These are phyloP conservation scores for Zosterops pallidus DNA, from an alignment of 2,113 vertebrate genomes.

Conservation along the genomic window DNA sequence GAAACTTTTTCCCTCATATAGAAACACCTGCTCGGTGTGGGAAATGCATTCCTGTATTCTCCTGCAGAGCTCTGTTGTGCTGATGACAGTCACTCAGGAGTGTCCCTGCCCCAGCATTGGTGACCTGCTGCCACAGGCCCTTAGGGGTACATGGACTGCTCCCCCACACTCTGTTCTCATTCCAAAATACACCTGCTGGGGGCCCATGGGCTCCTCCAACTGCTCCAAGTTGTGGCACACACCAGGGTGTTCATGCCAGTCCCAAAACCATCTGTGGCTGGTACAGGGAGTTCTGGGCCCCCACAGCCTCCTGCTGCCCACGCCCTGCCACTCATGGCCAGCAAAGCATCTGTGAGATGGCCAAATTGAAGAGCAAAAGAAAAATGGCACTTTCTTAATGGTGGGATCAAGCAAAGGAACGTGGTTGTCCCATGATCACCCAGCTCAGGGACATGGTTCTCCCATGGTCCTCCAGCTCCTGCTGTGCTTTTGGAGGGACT, in stretches of 20 bases:
- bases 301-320: not conserved
- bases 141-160: no score
- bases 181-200: not conserved
- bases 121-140: not conserved
- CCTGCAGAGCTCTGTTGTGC: not conserved
- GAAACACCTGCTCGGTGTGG: no score
- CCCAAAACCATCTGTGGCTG: rapidly evolving
- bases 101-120: rapidly evolving
- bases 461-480: not conserved
- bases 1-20: no score
- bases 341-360: not conserved
- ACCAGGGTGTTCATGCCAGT: rapidly evolving
- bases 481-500: not conserved
- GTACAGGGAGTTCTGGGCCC: not conserved
- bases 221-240: not conserved
- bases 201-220: not conserved
- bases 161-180: not conserved
- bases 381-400: not conserved
- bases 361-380: not conserved
- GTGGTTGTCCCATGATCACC: rapidly evolving
- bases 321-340: not conserved
- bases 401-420: not conserved
- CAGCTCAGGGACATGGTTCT: not conserved
- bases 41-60: no score
- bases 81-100: not conserved